Percentiles rank a stretch among this genome's conserved stretches.
Conservation (phyloP, 1,140 invertebrate genomes). For the Drosophila burlai region DNA sequence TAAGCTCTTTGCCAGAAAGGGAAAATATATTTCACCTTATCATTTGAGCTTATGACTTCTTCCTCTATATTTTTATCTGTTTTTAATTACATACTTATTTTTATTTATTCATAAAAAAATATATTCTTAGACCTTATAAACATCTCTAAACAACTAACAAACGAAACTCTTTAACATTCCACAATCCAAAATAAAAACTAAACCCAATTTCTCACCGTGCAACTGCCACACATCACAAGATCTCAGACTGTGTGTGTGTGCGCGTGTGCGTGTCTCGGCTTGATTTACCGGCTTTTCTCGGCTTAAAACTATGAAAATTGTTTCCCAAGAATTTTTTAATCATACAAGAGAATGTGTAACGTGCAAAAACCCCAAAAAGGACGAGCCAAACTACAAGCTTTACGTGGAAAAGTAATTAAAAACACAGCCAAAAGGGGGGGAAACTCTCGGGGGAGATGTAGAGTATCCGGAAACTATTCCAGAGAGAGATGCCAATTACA, state of each 20-base stretch:
- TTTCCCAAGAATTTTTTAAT: constrained; percentile 80
- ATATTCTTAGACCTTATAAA: too few species aligned
- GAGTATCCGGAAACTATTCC: constrained; percentile 31
- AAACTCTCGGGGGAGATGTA: constrained; percentile 1
- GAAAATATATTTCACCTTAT: neutral
- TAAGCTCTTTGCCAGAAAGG: neutral
- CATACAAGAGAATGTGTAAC: constrained; percentile 51
- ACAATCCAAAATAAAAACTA: neutral
- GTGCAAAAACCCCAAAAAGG: constrained; percentile 29
- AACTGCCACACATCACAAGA: constrained; percentile 4
- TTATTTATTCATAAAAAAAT: too few species aligned
- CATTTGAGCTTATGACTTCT: neutral
- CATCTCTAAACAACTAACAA: neutral
- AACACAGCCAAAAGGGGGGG: neutral
- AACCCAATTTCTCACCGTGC: neutral
- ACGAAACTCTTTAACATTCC: neutral
- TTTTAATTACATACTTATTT: neutral
- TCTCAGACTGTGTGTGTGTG: constrained; percentile 20
- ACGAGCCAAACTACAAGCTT: constrained; percentile 34
- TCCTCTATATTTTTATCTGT: neutral
- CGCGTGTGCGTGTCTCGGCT: constrained; percentile 46
- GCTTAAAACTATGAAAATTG: constrained; percentile 58
- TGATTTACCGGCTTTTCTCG: constrained; percentile 74
- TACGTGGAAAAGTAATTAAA: constrained; percentile 65
- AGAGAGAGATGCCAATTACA: constrained; percentile 39